Percentiles rank a stretch among this genome's conserved stretches.
Conservation (phyloP, 1,140 invertebrate genomes). For the Halictus rubicundus region DNA sequence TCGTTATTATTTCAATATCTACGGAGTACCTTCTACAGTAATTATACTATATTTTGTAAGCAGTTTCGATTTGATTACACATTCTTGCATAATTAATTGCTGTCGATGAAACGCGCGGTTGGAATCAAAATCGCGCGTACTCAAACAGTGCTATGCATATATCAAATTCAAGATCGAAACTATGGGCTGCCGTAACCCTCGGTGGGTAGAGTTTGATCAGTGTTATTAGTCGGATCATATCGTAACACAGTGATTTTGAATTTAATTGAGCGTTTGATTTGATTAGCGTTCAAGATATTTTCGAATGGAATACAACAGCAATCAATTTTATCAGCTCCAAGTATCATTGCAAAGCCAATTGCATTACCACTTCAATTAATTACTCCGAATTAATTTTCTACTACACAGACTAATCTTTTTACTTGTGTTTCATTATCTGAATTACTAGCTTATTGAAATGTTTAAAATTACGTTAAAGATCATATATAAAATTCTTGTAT, state of each 20-base stretch:
- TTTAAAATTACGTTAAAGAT: too few relatives aligned
- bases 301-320: background rate
- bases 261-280: constrained; percentile 14
- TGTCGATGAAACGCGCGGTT: background rate
- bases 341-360: background rate
- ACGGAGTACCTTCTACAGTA: too few relatives aligned
- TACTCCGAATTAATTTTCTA: background rate
- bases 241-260: constrained; percentile 12
- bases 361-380: background rate
- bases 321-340: background rate
- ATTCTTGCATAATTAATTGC: background rate
- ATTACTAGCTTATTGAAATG: too few relatives aligned
- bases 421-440: too few relatives aligned
- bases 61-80: background rate
- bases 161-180: constrained; percentile 2
- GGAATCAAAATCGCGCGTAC: background rate
- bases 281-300: constrained; percentile 15
- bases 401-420: background rate
- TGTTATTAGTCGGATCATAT: constrained; percentile 1
- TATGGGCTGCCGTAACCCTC: background rate
- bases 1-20: too few relatives aligned
- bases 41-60: background rate
- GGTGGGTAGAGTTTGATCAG: background rate
- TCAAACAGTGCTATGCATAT: background rate
- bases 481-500: too few relatives aligned